phyloP scores from a whole-genome alignment of 2,888 invertebrate species.

The Caenorhabditis sulstoni region DNA sequence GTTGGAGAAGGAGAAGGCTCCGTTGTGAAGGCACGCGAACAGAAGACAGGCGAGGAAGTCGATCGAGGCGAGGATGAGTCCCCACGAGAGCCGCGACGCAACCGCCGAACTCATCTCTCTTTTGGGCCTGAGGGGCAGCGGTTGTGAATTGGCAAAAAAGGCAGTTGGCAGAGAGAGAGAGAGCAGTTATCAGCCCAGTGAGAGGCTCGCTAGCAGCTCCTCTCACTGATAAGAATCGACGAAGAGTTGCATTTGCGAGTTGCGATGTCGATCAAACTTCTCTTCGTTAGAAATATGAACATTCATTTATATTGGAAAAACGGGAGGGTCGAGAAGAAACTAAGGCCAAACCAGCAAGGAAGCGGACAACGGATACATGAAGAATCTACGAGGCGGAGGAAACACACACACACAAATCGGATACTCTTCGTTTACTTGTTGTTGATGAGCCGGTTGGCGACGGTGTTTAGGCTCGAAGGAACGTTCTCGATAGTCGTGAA shows the following conservation, averaged over 20 bases:
- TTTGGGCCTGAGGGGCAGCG: not conserved
- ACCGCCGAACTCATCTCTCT: slow-evolving; percentile 52
- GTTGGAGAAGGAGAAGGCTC: slow-evolving; percentile 63
- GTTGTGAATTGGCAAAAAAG: slow-evolving; percentile 27
- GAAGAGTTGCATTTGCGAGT: slow-evolving; percentile 19
- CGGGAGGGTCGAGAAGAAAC: slow-evolving; percentile 3
- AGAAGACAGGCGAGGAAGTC: slow-evolving; percentile 65
- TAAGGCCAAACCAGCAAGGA: slow-evolving; percentile 7
- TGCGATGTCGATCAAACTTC: slow-evolving; percentile 1
- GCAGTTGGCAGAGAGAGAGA: slow-evolving; percentile 21
- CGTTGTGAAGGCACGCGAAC: slow-evolving; percentile 67
- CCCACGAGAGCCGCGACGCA: slow-evolving; percentile 62
- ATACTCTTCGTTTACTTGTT: slow-evolving; percentile 58
- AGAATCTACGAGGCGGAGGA: not conserved
- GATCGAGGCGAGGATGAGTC: slow-evolving; percentile 56
- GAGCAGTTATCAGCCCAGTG: slow-evolving; percentile 21
- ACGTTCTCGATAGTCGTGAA: slow-evolving; percentile 71
- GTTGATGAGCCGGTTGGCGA: slow-evolving; percentile 72
- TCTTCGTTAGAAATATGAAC: not conserved
- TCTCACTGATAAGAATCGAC: slow-evolving; percentile 22
- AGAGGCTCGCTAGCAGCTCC: slow-evolving; percentile 6
- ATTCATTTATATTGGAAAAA: slow-evolving; percentile 8
- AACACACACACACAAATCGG: too few species aligned
- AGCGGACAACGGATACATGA: slow-evolving; percentile 11
- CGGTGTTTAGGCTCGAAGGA: slow-evolving; percentile 73